phyloP scores from a whole-genome alignment of 2,888 invertebrate genomes.

The Plemyria rubiginata region DNA sequence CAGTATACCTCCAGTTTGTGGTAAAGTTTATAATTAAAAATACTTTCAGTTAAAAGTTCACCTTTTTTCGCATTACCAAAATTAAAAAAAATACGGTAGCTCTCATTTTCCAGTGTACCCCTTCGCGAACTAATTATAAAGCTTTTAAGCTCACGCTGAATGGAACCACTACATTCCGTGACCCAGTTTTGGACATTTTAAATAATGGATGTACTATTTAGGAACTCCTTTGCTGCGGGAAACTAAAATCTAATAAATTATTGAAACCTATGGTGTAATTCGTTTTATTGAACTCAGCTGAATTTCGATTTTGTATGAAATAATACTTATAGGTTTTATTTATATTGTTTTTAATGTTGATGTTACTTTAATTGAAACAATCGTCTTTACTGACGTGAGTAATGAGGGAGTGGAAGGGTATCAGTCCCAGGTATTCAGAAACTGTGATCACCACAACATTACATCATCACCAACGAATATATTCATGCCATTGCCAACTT shows the following conservation, averaged over 20 bases:
- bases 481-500: background rate
- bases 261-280: background rate
- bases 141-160: slow-evolving; percentile 23
- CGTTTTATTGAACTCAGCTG: background rate
- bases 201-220: slow-evolving; percentile 13
- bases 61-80: too few species aligned
- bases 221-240: background rate
- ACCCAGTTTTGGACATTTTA: slow-evolving; percentile 21
- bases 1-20: too few species aligned
- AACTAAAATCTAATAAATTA: slow-evolving; percentile 7
- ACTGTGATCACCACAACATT: too few species aligned
- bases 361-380: too few species aligned
- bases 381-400: too few species aligned
- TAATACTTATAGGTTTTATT: background rate
- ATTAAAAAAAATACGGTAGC: background rate
- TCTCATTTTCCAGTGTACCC: background rate
- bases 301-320: background rate
- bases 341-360: background rate
- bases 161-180: slow-evolving; percentile 13
- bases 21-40: too few species aligned
- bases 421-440: too few species aligned
- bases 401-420: too few species aligned
- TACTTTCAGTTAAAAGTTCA: too few species aligned
- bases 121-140: slow-evolving; percentile 21
- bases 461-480: too few species aligned